Conservation (phyloP, 2,797 vertebrate species). For the Psittacula derbiana region DNA sequence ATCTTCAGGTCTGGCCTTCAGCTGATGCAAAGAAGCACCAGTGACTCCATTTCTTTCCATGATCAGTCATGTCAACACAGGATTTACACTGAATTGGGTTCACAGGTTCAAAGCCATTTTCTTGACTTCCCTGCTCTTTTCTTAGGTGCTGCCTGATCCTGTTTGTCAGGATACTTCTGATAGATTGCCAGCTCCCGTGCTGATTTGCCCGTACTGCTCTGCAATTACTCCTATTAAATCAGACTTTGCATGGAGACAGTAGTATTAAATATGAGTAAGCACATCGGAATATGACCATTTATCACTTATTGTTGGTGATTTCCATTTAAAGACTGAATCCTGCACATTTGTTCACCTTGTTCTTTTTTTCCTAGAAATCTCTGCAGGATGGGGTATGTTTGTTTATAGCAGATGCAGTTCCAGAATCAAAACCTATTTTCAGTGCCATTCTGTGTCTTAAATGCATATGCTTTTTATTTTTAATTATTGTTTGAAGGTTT, state of each 20-base stretch:
- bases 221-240: background rate
- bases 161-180: conserved; percentile 13
- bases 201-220: background rate
- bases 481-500: background rate
- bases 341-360: background rate
- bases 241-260: background rate
- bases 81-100: conserved; percentile 17
- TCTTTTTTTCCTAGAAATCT: conserved; percentile 38
- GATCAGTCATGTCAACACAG: background rate
- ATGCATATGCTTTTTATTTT: background rate
- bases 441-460: background rate
- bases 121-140: conserved; percentile 19
- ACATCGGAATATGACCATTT: background rate
- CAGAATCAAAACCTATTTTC: background rate
- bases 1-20: background rate
- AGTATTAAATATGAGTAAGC: background rate
- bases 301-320: background rate
- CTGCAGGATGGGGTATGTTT: background rate
- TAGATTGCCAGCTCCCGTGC: background rate
- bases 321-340: background rate
- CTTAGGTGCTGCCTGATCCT: conserved; percentile 19
- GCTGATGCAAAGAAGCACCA: background rate
- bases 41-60: background rate
- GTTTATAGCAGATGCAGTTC: background rate
- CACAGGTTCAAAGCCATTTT: conserved; percentile 20